A percentile compares a stretch with the other conserved stretches of the same genome.
Evolutionary conservation across 2,113 vertebrate species (phyloP).

Genomic region (Lipotes vexillifer): DNA sequence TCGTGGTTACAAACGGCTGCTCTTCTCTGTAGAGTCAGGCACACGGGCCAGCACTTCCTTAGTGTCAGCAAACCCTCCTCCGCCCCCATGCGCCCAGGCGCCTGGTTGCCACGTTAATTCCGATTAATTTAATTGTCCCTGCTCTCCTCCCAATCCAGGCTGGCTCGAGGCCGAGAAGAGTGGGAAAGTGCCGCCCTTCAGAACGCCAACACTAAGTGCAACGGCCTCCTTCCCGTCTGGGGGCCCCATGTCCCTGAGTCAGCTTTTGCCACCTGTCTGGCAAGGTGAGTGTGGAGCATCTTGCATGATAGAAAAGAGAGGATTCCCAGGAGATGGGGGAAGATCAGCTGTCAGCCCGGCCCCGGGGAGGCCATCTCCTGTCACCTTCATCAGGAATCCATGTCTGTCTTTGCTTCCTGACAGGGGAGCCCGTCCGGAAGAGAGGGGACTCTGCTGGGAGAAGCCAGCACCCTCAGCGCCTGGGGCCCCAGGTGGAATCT

Average conservation of each 20-base stretch:
- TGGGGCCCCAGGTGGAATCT: neutral
- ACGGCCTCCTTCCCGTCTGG: constrained; percentile 97
- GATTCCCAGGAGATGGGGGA: neutral
- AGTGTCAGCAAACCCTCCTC: neutral
- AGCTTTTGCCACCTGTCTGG: constrained; percentile 97
- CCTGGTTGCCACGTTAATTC: neutral
- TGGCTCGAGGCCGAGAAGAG: constrained; percentile 96
- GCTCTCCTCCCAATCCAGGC: constrained; percentile 72
- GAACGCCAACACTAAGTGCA: constrained; percentile 99
- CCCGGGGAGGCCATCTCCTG: neutral
- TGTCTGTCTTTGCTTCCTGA: neutral
- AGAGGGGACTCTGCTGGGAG: neutral
- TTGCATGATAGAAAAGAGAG: neutral
- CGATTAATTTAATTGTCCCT: too few relatives aligned
- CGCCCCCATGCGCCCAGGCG: fast-evolving
- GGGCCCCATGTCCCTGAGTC: constrained; percentile 98
- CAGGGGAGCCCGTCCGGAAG: neutral
- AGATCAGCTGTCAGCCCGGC: neutral
- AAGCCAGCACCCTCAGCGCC: neutral
- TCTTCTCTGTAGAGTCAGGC: neutral
- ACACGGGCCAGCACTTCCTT: fast-evolving
- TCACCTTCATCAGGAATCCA: neutral
- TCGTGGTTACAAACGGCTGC: fast-evolving
- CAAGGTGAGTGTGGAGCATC: constrained; percentile 82
- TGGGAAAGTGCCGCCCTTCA: constrained; percentile 99